Conservation (phyloP, 2,113 vertebrate species). For the Crotalus horridus region DNA sequence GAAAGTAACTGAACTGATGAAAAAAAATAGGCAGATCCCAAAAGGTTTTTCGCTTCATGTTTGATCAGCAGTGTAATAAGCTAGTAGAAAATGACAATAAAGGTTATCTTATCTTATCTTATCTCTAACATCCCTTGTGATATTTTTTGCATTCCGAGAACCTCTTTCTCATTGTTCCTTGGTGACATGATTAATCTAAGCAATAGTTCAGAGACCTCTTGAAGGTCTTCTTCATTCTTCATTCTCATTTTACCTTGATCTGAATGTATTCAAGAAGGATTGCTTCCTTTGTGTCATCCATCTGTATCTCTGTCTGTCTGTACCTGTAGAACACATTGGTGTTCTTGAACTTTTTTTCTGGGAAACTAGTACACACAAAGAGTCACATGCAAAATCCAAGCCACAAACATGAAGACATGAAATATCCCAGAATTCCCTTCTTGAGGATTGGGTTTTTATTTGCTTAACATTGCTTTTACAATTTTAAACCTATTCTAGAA, state of each 20-base stretch:
- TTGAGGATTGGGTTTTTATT: not conserved
- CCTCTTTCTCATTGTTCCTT: not conserved
- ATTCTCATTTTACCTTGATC: not conserved
- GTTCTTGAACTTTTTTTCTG: not conserved
- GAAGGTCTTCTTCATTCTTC: not conserved
- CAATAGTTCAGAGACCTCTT: not conserved
- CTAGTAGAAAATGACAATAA: too few species aligned
- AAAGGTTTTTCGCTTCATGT: not conserved
- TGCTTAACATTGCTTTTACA: not conserved
- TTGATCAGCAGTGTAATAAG: not conserved
- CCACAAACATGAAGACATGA: not conserved
- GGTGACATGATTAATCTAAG: not conserved
- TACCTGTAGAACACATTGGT: not conserved
- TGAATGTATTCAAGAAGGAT: not conserved
- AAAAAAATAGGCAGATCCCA: not conserved
- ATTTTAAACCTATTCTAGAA: not conserved
- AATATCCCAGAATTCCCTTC: not conserved
- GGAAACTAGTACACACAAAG: not conserved
- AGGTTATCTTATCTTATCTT: too few species aligned
- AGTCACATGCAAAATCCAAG: not conserved
- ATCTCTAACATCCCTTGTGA: too few species aligned
- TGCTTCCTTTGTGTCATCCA: not conserved
- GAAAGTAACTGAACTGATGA: not conserved
- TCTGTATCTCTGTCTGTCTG: not conserved
- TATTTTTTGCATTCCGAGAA: not conserved